Base-by-base conservation (phyloP, 2,113 vertebrate species). In the Pollimyrus isidori region DNA sequence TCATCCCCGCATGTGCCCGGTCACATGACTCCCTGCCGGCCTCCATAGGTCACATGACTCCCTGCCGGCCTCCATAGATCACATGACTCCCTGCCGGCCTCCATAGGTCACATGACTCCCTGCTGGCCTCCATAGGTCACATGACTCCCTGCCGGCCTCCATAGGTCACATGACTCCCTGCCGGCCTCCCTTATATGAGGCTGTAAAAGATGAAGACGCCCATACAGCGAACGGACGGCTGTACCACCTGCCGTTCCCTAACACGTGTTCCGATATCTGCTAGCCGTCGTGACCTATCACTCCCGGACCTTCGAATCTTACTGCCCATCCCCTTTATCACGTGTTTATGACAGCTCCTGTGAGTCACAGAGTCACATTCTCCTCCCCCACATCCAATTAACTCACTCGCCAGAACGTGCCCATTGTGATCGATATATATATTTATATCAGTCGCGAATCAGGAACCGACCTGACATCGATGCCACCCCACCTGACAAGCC, bases 401-500 rank as follows among this genome's bases (percentile, higher is more conserved):
- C 39, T 4, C 19, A 17, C 90, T 73, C 3, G 90, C 92, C 92
- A 65, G 87, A 88, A 89, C 90, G 90, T 92, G 87, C 93, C 94
- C 92, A 87, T 94, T 87, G 56, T 87, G 56, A 62, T 42, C n/a
- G 35, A 65, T 62, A 45, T 65, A 50, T 53, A 90, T 91, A 92
- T 88, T 91, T 92, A 93, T 88, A 95, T 95, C 92, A 83, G 93
- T 90, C 93, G 11, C 35, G 35, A 94, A 96, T 97, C 96, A 96
- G 94, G 96, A 93, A 92, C 93, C 95, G 94, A 93, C 93, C 95
- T 94, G 95, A 95, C 86, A 90, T 94, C 93, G 95, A 95, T 95
- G 95, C 94, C 93, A 95, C 93, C 93, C 96, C 94, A 94, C 95
- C 94, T 96, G 95, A 97, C 95, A 95, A 95, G 95, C 95, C 95